Conservation (phyloP, 2,113 vertebrate genomes). For the Pangasianodon hypophthalmus region DNA sequence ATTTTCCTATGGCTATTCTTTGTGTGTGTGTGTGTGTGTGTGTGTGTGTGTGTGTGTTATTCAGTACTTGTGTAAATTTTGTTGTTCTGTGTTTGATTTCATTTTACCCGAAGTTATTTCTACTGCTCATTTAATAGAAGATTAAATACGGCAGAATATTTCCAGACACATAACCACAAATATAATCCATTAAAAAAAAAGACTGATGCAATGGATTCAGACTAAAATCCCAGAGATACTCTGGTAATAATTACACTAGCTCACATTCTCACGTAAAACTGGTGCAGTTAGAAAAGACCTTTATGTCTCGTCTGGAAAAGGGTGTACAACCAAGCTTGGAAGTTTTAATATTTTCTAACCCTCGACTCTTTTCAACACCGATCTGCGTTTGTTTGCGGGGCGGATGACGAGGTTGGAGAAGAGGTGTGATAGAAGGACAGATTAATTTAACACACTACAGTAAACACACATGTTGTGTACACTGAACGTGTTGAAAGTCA, state of each 20-base stretch:
- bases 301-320: not conserved
- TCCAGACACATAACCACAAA: not conserved
- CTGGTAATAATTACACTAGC: not conserved
- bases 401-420: not conserved
- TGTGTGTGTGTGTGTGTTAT: too few relatives aligned
- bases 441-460: not conserved
- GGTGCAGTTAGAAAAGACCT: too few relatives aligned
- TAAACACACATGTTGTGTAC: not conserved
- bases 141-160: not conserved
- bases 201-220: not conserved
- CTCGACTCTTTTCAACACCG: too few relatives aligned
- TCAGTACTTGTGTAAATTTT: not conserved
- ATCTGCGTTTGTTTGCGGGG: not conserved
- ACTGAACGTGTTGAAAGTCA: not conserved
- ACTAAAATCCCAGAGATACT: not conserved
- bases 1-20: too few relatives aligned
- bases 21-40: too few relatives aligned
- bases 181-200: not conserved
- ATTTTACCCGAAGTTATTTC: not conserved
- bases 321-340: not conserved
- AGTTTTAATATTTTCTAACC: not conserved
- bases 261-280: not conserved
- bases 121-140: not conserved
- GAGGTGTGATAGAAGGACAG: not conserved
- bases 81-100: not conserved